These are phyloP conservation scores for Calcarius lapponicus DNA, from an alignment of 2,797 vertebrate species.

Conservation along the genomic window DNA sequence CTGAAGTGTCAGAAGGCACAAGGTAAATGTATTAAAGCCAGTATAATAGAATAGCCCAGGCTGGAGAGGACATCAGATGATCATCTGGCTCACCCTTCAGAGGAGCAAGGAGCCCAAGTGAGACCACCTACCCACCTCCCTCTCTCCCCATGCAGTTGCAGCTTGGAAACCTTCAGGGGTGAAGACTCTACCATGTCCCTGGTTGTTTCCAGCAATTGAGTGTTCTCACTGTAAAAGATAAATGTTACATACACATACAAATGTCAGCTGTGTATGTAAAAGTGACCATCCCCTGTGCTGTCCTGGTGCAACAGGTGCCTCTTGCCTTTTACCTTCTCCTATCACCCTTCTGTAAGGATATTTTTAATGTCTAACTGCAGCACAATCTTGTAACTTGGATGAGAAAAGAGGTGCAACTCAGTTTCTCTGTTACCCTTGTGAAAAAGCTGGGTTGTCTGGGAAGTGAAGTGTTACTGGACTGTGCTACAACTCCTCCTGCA, in stretches of 20 bases:
- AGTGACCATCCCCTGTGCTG: not conserved
- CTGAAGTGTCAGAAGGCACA: not conserved
- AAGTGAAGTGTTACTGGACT: not conserved
- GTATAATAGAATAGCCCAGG: not conserved
- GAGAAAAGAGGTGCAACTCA: not conserved
- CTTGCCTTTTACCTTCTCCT: not conserved
- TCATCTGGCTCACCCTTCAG: not conserved
- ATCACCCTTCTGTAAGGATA: not conserved
- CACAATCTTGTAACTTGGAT: not conserved
- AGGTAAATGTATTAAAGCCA: not conserved
- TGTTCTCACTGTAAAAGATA: not conserved
- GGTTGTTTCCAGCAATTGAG: not conserved
- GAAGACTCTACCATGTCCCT: not conserved
- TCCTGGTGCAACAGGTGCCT: not conserved
- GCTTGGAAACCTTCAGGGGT: not conserved
- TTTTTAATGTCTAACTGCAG: not conserved
- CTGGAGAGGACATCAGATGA: not conserved
- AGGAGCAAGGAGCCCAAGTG: not conserved
- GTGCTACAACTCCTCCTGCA: not conserved
- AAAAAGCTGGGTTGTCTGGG: not conserved
- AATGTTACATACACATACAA: not conserved
- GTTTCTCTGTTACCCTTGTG: not conserved
- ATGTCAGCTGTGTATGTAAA: not conserved
- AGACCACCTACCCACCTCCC: not conserved
- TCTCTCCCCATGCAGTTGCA: not conserved